Evolutionary conservation across 2,797 vertebrate genomes (phyloP).

Genomic region (Molothrus aeneus): DNA sequence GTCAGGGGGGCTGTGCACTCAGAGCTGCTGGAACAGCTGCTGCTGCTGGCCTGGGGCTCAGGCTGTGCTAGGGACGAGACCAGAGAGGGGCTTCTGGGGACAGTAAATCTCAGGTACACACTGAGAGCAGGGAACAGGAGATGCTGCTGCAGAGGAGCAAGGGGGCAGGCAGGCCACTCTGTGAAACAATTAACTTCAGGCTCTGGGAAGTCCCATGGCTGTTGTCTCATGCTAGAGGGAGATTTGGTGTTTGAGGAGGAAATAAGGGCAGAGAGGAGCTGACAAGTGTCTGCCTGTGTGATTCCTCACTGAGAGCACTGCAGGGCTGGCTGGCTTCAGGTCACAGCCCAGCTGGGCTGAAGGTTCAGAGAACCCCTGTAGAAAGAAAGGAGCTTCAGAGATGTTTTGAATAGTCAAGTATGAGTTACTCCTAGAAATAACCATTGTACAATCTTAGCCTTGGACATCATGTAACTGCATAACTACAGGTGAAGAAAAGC

Average conservation of each 20-base stretch:
- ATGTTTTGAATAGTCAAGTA: background rate
- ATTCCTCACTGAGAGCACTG: background rate
- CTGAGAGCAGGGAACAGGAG: background rate
- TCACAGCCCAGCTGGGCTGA: background rate
- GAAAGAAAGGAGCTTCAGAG: background rate
- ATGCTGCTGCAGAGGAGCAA: background rate
- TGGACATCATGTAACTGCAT: background rate
- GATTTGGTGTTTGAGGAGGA: background rate
- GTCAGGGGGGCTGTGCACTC: background rate
- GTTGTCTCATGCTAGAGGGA: background rate
- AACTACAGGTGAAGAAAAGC: background rate
- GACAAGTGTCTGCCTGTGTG: background rate
- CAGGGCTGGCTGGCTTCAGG: background rate
- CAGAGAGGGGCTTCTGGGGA: background rate
- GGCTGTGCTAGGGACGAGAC: background rate
- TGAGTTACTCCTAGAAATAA: background rate
- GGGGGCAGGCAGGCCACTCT: background rate
- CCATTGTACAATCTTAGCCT: background rate
- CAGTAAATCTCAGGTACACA: background rate
- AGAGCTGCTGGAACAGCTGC: background rate
- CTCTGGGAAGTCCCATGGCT: background rate
- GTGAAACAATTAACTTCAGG: background rate
- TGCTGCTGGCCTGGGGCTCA: conserved; percentile 10
- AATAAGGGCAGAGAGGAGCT: background rate
- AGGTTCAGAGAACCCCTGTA: background rate